Conservation (phyloP, 30 jellyfish, hydroid and myxozoan species). For the Hydractinia echinata region DNA sequence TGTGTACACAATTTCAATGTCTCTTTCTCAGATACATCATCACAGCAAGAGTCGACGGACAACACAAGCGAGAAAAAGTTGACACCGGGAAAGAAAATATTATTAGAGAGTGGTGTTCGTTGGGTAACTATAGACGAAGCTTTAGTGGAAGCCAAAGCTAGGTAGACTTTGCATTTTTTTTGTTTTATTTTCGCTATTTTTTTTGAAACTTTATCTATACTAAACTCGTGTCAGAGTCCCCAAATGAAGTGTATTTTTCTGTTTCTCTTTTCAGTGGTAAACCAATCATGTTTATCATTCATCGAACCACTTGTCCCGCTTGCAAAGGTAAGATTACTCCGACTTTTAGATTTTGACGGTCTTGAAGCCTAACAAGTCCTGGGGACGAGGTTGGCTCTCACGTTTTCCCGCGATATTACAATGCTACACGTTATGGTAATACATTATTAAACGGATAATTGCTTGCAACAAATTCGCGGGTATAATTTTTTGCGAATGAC, state of each 20-base stretch:
- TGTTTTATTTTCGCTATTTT: background rate
- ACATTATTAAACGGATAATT: too few relatives aligned
- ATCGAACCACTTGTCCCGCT: slow-evolving; percentile 92
- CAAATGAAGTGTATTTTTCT: background rate
- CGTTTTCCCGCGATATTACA: too few relatives aligned
- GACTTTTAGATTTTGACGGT: background rate
- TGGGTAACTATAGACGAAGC: slow-evolving; percentile 40
- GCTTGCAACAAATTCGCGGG: background rate
- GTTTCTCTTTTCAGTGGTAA: slow-evolving; percentile 56
- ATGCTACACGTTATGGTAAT: too few relatives aligned
- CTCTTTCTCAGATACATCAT: too few relatives aligned
- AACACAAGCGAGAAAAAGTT: slow-evolving; percentile 8
- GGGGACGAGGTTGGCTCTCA: too few relatives aligned
- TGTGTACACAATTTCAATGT: too few relatives aligned
- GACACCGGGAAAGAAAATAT: slow-evolving; percentile 22
- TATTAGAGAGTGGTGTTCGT: slow-evolving; percentile 24
- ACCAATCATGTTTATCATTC: slow-evolving; percentile 77
- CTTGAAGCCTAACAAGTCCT: too few relatives aligned
- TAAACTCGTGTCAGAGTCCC: background rate
- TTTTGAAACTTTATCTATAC: background rate
- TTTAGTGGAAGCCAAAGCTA: slow-evolving; percentile 27
- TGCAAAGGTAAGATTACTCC: slow-evolving; percentile 60
- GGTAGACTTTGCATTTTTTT: slow-evolving; percentile 3
- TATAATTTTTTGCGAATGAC: background rate
- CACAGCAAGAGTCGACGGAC: background rate